Conservation (phyloP, 2,888 invertebrate species). For the Nomada lathburiana region DNA sequence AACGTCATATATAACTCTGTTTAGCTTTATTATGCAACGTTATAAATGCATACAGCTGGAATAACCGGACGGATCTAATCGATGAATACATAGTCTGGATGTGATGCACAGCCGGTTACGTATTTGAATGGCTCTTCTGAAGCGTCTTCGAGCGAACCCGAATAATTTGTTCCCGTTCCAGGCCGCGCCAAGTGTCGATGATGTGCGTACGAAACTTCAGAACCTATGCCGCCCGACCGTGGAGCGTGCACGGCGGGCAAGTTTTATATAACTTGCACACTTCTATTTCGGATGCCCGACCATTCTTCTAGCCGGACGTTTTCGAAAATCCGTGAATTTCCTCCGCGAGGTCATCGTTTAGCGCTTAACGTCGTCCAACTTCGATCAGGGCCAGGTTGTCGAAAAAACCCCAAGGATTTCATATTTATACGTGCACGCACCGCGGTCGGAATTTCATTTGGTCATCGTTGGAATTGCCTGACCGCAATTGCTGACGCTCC, state of each 20-base stretch:
- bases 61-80: slow-evolving; percentile 9
- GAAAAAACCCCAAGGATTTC: no score
- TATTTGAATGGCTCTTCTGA: background rate
- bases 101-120: background rate
- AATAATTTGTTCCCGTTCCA: slow-evolving; percentile 14
- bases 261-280: background rate
- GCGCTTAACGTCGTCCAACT: no score
- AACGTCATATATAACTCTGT: slow-evolving; percentile 11
- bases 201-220: background rate
- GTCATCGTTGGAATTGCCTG: background rate
- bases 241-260: no score
- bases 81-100: background rate
- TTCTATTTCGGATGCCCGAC: no score
- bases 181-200: slow-evolving; percentile 7
- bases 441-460: background rate
- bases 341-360: no score
- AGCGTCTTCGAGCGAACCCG: background rate
- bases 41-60: background rate
- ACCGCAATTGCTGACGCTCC: background rate
- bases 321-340: no score
- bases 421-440: background rate
- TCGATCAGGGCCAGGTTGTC: no score
- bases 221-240: background rate
- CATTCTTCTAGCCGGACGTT: no score
- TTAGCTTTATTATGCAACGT: slow-evolving; percentile 12